Percentiles rank a stretch among this genome's conserved stretches.
phyloP scores from a whole-genome alignment of 2,888 invertebrate genomes.

The Nudaria mundana region DNA sequence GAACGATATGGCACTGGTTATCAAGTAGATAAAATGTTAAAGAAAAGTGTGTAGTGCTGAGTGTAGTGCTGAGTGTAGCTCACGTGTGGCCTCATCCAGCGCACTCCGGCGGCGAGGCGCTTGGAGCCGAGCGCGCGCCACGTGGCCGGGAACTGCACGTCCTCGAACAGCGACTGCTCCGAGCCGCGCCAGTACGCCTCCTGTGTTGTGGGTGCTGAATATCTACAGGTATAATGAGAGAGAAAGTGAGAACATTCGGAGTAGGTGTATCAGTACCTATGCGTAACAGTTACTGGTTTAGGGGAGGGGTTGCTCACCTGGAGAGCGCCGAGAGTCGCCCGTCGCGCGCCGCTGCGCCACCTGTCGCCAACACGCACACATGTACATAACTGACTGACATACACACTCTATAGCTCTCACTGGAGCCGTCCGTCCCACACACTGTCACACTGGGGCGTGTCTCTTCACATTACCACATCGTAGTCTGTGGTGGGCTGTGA shows the following conservation, averaged over 20 bases:
- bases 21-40: too few species aligned
- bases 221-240: too few species aligned
- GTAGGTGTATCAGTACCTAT: too few species aligned
- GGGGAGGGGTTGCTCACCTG: constrained; percentile 38
- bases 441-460: background rate
- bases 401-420: background rate
- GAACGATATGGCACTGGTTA: too few species aligned
- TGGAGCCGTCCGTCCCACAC: background rate
- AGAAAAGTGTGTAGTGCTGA: too few species aligned
- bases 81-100: constrained; percentile 86
- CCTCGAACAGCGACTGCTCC: constrained; percentile 65
- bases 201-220: too few species aligned
- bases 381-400: too few species aligned
- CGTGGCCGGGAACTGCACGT: constrained; percentile 30
- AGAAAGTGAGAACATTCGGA: too few species aligned
- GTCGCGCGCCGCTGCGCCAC: constrained; percentile 36
- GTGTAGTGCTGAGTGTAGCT: constrained; percentile 45
- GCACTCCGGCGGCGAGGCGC: constrained; percentile 72
- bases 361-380: constrained; percentile 20
- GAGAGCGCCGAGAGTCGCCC: constrained; percentile 45
- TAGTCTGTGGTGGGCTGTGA: too few species aligned
- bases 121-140: constrained; percentile 68
- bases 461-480: too few species aligned
- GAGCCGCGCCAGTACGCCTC: constrained; percentile 43
- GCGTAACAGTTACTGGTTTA: too few species aligned